Evolutionary conservation across 2,888 invertebrate genomes (phyloP).

Genomic region (Baronia brevicornis): DNA sequence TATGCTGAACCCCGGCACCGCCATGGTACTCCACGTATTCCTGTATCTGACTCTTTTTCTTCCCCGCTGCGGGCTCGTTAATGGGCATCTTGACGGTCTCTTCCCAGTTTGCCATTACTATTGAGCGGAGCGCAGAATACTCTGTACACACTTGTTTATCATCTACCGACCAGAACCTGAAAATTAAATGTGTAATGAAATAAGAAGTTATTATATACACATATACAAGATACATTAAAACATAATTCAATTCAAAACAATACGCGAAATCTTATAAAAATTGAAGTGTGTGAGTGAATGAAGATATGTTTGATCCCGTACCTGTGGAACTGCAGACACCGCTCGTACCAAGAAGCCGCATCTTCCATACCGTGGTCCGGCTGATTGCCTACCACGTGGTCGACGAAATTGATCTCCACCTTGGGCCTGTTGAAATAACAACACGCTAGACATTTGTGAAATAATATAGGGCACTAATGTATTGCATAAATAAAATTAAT

Average conservation of each 20-base stretch:
- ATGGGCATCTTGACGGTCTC: conserved; percentile 98
- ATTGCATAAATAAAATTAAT: background rate
- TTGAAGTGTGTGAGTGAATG: too few relatives aligned
- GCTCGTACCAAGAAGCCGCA: conserved; percentile 89
- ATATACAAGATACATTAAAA: too few relatives aligned
- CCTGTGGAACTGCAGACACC: conserved; percentile 77
- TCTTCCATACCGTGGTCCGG: conserved; percentile 93
- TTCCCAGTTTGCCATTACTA: conserved; percentile 98
- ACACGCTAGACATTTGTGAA: background rate
- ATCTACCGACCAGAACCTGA: conserved; percentile 98
- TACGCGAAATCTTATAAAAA: too few relatives aligned
- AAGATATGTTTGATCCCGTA: conserved; percentile 19
- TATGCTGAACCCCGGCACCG: conserved; percentile 98
- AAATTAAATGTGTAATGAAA: background rate
- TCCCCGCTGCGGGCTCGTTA: conserved; percentile 96
- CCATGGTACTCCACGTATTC: conserved; percentile 99
- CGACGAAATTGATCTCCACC: conserved; percentile 89
- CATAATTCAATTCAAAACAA: too few relatives aligned
- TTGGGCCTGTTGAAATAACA: conserved; percentile 73
- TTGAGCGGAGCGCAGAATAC: conserved; percentile 96
- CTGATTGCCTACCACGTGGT: conserved; percentile 98
- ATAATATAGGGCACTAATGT: background rate
- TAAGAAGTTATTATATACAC: too few relatives aligned
- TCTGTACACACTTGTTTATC: conserved; percentile 96
- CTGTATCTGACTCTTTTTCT: conserved; percentile 97